phyloP scores from a whole-genome alignment of 2,797 vertebrate genomes.

The Harpagifer antarcticus region DNA sequence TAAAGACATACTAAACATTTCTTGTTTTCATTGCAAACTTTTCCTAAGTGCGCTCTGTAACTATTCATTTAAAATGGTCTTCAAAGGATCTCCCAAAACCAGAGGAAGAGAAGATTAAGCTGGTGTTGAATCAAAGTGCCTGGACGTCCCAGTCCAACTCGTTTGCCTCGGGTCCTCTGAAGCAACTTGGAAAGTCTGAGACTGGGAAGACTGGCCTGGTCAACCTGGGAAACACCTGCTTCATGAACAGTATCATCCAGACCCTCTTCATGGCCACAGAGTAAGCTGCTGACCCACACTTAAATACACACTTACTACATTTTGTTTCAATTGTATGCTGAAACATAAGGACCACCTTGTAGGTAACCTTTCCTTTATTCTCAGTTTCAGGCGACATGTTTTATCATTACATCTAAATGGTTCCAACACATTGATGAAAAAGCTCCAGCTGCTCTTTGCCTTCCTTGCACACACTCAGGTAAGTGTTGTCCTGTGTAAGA shows the following conservation, averaged over 20 bases:
- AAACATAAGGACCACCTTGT: background rate
- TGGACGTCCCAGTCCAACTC: conserved; percentile 98
- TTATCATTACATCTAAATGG: conserved; percentile 93
- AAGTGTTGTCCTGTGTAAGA: conserved; percentile 34
- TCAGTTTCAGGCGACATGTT: conserved; percentile 96
- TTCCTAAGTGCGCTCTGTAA: background rate
- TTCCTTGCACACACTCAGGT: conserved; percentile 99
- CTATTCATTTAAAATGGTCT: background rate
- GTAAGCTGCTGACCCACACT: conserved; percentile 83
- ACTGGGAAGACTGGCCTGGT: conserved; percentile 97
- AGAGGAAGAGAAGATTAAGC: conserved; percentile 94
- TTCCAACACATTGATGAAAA: conserved; percentile 94
- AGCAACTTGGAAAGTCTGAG: conserved; percentile 94
- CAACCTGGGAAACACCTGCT: conserved; percentile 98
- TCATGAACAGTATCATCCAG: conserved; percentile 99
- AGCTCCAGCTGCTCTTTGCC: conserved; percentile 96
- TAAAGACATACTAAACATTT: conserved; percentile 65
- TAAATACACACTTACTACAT: background rate
- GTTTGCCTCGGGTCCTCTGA: conserved; percentile 91
- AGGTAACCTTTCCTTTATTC: background rate
- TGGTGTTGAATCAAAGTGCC: conserved; percentile 97
- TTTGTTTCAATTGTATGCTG: background rate
- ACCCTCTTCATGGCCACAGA: conserved; percentile 99
- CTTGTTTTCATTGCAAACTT: background rate
- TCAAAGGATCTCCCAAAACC: conserved; percentile 93